phyloP scores from a whole-genome alignment of 1,140 invertebrate genomes.

The Babylonia areolata region DNA sequence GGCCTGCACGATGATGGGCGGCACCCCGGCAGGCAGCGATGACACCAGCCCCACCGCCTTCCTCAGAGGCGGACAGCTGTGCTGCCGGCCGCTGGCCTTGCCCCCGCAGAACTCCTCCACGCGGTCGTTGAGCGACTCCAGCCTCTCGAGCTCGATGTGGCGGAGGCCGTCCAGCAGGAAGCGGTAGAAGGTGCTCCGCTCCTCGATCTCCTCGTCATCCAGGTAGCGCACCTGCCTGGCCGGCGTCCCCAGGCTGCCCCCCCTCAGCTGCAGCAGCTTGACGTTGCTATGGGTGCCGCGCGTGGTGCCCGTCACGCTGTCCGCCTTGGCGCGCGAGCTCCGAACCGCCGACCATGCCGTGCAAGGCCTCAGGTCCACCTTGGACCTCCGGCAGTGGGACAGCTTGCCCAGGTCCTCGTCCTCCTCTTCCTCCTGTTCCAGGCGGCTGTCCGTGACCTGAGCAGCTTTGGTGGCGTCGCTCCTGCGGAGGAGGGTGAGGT shows the following conservation, averaged over 20 bases:
- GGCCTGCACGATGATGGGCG: neutral
- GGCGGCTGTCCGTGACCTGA: neutral
- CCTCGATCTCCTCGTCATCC: constrained; percentile 39
- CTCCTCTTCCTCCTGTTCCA: constrained; percentile 19
- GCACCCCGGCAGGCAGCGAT: neutral
- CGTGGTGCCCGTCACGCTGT: neutral
- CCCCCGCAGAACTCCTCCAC: constrained; percentile 30
- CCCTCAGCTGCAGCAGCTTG: constrained; percentile 20
- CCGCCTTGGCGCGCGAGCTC: neutral
- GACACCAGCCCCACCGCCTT: neutral
- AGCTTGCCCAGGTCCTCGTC: constrained; percentile 23
- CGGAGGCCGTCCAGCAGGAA: constrained; percentile 22
- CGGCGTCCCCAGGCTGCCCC: constrained; percentile 10
- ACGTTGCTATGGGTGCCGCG: neutral
- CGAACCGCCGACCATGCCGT: constrained; percentile 29
- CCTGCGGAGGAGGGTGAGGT: neutral
- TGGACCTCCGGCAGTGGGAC: constrained; percentile 29
- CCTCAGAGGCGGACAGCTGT: constrained; percentile 3
- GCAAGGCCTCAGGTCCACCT: constrained; percentile 36
- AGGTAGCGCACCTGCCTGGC: constrained; percentile 35
- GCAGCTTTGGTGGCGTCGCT: neutral
- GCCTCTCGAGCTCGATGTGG: constrained; percentile 11
- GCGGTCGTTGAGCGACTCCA: constrained; percentile 1
- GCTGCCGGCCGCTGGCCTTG: neutral
- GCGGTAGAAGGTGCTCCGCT: constrained; percentile 30